Evolutionary conservation across 2,888 invertebrate genomes (phyloP).

Genomic region (Polia nebulosa): DNA sequence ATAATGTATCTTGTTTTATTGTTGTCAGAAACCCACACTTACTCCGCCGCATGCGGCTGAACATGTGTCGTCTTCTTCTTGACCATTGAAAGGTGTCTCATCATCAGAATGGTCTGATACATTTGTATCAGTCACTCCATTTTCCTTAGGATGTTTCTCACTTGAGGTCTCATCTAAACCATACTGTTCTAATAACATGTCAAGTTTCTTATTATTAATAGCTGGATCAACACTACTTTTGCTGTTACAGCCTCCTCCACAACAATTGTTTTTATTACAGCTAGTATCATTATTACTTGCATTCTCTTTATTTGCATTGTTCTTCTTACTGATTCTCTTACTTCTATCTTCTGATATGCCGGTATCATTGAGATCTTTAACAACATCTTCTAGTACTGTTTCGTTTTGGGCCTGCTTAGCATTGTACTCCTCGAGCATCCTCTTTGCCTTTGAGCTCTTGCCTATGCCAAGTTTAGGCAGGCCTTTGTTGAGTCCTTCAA

Average conservation of each 20-base stretch:
- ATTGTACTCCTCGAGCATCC: conserved; percentile 91
- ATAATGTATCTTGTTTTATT: conserved; percentile 46
- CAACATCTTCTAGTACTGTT: conserved; percentile 64
- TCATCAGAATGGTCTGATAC: conserved; percentile 67
- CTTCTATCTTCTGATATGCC: conserved; percentile 59
- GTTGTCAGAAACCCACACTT: conserved; percentile 61
- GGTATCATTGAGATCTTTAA: conserved; percentile 76
- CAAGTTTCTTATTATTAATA: conserved; percentile 74
- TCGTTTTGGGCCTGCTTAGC: conserved; percentile 71
- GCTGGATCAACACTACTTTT: conserved; percentile 60
- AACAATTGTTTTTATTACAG: conserved; percentile 69
- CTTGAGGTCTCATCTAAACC: conserved; percentile 69
- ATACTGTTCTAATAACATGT: conserved; percentile 77
- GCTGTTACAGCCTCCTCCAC: conserved; percentile 71
- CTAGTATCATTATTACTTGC: conserved; percentile 43
- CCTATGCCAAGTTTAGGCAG: conserved; percentile 97
- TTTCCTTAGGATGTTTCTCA: conserved; percentile 39
- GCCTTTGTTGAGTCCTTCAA: conserved; percentile 98
- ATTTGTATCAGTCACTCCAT: conserved; percentile 44
- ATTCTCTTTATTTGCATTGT: conserved; percentile 48
- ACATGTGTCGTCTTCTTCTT: conserved; percentile 81
- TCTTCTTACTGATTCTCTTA: conserved; percentile 68
- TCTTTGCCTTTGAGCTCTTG: conserved; percentile 95
- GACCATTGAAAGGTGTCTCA: conserved; percentile 68
- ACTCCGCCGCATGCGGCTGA: conserved; percentile 79